Evolutionary conservation across 2,113 vertebrate genomes (phyloP), one percentile per base, ranked within the genome.

Genomic region (Lophius piscatorius): DNA sequence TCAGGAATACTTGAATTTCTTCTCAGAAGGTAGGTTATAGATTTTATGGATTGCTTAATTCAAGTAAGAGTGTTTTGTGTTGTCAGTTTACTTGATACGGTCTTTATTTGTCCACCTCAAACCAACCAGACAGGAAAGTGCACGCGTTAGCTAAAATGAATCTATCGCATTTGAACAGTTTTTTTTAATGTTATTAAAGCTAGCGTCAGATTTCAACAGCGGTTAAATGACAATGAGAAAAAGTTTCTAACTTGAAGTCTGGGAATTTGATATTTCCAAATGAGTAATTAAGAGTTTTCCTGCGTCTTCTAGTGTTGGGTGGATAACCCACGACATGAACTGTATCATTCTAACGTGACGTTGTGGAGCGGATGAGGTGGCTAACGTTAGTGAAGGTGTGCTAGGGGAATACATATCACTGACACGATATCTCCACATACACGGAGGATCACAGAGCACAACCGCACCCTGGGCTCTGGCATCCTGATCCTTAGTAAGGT

Each of bases 401-500:
- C 76, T 55, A 73, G 71, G 78, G 80, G 72, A 79, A 83, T 86
- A 89, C 79, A 83, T 87, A 71, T 76, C 61, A 61, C 63, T 23
- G 24, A 50, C 58, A 51, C 66, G 68, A 55, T 41, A 58, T 56
- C 82, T 67, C 64, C 76, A 51, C 51, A 57, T 21, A 71, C 57
- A 58, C 69, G 39, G 72, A 85, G 80, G 76, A 76, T 40, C 69
- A 68, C 63, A 56, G 67, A 40, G 78, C 45, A 47, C 36, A 87
- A 67, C 87, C 87, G 87, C 87, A 76, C 87, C 87, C 83, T 84
- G 79, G 77, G 75, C 77, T 33, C 31, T 76, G 75, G 81, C 77
- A 58, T 47, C 55, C 36, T 35, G 11, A 14, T 16, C 13, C 7
- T 18, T 61, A 20, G 34, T 35, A n/a, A n/a, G n/a, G 14, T 4